Conservation (phyloP, 1,140 invertebrate genomes). For the Littorina saxatilis region DNA sequence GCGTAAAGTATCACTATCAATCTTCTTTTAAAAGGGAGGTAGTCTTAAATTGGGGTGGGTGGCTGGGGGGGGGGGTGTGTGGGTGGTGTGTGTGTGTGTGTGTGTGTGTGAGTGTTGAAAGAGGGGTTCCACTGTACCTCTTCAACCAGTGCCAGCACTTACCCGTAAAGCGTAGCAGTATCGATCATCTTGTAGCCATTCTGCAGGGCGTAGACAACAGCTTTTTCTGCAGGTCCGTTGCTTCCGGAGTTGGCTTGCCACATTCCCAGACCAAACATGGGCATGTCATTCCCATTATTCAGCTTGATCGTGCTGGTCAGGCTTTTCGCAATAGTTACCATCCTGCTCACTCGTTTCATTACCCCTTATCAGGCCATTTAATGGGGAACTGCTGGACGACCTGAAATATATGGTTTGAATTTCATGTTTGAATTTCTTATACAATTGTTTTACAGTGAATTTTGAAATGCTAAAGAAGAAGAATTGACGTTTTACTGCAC, state of each 20-base stretch:
- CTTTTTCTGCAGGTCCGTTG: conserved; percentile 25
- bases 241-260: conserved; percentile 32
- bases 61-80: too few species aligned
- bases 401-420: too few species aligned
- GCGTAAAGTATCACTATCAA: too few species aligned
- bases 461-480: too few species aligned
- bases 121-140: background rate
- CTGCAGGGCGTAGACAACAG: conserved; percentile 49
- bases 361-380: too few species aligned
- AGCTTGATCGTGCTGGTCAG: conserved; percentile 44
- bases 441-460: too few species aligned
- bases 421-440: too few species aligned
- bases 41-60: too few species aligned
- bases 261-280: conserved; percentile 58
- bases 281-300: conserved; percentile 59
- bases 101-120: conserved; percentile 21
- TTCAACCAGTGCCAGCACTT: background rate
- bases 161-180: conserved; percentile 60
- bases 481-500: too few species aligned
- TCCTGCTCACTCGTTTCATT: conserved; percentile 40
- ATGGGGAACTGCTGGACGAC: too few species aligned
- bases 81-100: too few species aligned
- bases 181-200: conserved; percentile 60
- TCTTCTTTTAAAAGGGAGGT: too few species aligned
- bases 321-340: conserved; percentile 48